These are phyloP conservation scores for Nemurella pictetii DNA, from an alignment of 2,888 invertebrate species.

Conservation along the genomic window DNA sequence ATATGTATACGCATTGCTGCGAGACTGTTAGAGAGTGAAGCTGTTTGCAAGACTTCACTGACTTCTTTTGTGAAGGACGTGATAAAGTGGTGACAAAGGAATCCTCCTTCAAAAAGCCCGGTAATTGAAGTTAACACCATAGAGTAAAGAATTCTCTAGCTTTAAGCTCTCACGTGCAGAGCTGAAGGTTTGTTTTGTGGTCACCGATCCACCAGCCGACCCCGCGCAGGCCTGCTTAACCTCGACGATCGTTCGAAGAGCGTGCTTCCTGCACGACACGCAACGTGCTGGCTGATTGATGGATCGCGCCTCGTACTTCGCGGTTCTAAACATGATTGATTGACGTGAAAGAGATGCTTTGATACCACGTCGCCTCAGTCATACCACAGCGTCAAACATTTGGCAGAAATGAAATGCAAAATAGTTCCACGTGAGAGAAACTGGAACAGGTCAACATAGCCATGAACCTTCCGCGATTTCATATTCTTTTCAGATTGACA, in stretches of 20 bases:
- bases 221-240: background rate
- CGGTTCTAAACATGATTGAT: background rate
- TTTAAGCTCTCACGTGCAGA: no score
- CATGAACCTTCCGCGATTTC: background rate
- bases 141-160: no score
- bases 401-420: background rate
- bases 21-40: no score
- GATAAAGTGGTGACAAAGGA: no score
- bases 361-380: background rate
- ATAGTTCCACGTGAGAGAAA: conserved; percentile 42
- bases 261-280: background rate
- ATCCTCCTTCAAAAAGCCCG: no score
- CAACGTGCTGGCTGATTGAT: background rate
- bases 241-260: background rate
- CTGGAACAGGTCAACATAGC: conserved; percentile 43
- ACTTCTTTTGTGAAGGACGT: no score
- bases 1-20: no score
- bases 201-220: background rate
- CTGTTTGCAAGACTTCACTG: no score
- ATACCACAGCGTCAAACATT: background rate
- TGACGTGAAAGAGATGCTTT: background rate
- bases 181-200: no score
- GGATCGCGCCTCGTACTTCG: background rate
- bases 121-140: no score
- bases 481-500: background rate